Evolutionary conservation across 2,888 invertebrate species (phyloP).

Genomic region (Griposia aprilina): DNA sequence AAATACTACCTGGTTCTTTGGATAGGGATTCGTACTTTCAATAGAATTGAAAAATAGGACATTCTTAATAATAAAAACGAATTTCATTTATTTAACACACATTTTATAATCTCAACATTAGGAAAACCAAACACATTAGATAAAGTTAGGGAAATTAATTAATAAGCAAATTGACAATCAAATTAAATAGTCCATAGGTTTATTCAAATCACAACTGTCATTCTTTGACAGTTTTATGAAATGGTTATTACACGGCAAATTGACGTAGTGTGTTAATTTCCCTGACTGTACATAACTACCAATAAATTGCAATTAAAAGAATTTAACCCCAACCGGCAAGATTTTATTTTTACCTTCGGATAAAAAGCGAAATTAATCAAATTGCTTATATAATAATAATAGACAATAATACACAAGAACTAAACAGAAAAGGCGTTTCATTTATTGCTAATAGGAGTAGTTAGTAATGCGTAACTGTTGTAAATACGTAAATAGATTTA

Average conservation of each 20-base stretch:
- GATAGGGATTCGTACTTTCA: not conserved
- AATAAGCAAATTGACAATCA: not conserved
- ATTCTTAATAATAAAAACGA: not conserved
- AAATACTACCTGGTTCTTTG: not conserved
- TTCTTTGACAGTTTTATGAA: not conserved
- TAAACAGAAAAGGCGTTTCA: not conserved
- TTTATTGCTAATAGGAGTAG: not conserved
- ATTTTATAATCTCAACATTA: not conserved
- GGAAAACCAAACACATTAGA: not conserved
- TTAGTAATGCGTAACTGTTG: not conserved
- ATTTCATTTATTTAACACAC: not conserved
- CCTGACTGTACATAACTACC: not conserved
- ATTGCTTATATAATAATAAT: not conserved
- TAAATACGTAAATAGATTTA: not conserved
- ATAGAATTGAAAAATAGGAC: not conserved
- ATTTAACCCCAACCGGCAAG: too few relatives aligned
- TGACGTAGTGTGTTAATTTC: not conserved
- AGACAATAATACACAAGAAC: not conserved
- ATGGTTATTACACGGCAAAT: not conserved
- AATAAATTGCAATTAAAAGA: not conserved
- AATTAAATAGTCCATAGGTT: not conserved
- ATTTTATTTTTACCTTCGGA: not conserved
- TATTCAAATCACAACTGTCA: not conserved
- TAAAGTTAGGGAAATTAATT: not conserved
- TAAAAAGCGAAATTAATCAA: not conserved